Conservation (phyloP, 64 coral and sea anemone genomes). For the Stylophora pistillata region DNA sequence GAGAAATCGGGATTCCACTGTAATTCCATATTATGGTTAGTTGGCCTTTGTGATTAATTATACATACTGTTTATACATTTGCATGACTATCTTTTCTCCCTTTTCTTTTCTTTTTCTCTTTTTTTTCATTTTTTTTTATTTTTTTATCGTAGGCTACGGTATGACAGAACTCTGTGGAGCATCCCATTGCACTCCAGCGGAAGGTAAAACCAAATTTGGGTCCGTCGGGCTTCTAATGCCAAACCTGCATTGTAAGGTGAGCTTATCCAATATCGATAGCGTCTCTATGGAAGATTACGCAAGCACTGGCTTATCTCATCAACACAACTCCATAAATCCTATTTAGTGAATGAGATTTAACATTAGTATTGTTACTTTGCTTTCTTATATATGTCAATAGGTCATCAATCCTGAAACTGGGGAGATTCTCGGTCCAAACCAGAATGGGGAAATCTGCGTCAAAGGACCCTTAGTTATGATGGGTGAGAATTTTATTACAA, state of each 20-base stretch:
- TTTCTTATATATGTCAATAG: constrained; percentile 12
- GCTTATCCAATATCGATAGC: not conserved
- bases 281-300: not conserved
- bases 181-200: not conserved
- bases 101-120: too few species aligned
- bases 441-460: constrained; percentile 88
- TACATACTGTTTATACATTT: not conserved
- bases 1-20: too few species aligned
- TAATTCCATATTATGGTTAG: too few species aligned
- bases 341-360: too few species aligned
- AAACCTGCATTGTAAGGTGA: constrained; percentile 8
- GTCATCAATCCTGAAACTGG: constrained; percentile 61
- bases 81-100: not conserved
- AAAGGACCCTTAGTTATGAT: constrained; percentile 83
- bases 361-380: not conserved
- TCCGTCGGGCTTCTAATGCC: not conserved
- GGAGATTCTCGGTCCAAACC: constrained; percentile 53
- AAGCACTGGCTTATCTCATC: not conserved
- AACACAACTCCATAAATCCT: too few species aligned
- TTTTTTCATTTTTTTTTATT: too few species aligned
- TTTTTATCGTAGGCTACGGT: not conserved
- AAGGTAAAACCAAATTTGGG: constrained; percentile 1
- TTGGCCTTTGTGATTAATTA: not conserved
- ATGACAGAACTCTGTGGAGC: constrained; percentile 2
- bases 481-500: constrained; percentile 26